Evolutionary conservation across 2,113 vertebrate species (phyloP).

Genomic region (Pristiophorus japonicus): DNA sequence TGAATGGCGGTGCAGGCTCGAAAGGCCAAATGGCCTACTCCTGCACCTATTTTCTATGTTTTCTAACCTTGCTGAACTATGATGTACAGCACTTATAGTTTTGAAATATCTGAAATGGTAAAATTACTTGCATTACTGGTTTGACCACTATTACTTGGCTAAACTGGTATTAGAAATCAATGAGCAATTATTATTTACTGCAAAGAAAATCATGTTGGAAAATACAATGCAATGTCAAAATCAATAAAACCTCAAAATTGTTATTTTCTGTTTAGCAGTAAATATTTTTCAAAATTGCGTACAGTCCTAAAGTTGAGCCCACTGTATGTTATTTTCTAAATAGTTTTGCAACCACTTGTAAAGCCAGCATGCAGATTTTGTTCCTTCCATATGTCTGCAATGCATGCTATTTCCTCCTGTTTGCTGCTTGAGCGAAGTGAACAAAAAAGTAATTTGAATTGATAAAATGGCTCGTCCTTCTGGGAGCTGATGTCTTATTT

Average conservation of each 20-base stretch:
- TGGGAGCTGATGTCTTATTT: too few relatives aligned
- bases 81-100: too few relatives aligned
- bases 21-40: too few relatives aligned
- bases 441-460: not conserved
- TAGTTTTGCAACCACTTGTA: not conserved
- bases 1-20: too few relatives aligned
- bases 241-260: not conserved
- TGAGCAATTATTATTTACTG: not conserved
- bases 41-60: too few relatives aligned
- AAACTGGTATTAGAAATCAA: not conserved
- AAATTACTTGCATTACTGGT: too few relatives aligned
- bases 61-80: too few relatives aligned
- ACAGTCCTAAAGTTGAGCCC: not conserved
- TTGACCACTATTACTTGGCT: not conserved
- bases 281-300: not conserved
- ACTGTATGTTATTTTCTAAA: not conserved
- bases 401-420: not conserved
- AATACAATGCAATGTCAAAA: not conserved
- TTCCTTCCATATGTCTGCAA: not conserved
- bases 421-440: not conserved
- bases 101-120: too few relatives aligned
- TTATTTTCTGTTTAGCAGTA: not conserved
- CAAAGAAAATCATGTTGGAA: not conserved
- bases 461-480: not conserved
- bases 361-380: not conserved